Base-by-base conservation (phyloP, 2,888 invertebrate genomes). In the Microplitis deprimator region DNA sequence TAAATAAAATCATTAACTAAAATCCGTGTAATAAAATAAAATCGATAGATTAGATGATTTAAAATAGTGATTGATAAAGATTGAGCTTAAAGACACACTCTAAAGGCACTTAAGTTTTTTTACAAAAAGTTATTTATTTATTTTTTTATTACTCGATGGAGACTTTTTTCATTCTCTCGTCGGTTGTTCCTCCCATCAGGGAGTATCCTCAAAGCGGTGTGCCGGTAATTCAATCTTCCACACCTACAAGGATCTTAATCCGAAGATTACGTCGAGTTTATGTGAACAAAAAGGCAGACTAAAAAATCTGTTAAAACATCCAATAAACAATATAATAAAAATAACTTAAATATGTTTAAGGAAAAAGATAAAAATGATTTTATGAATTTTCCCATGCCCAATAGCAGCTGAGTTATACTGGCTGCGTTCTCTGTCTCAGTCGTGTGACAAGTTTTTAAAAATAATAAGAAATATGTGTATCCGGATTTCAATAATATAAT, bases 201-300 rank as follows among this genome's bases (percentile, higher is more conserved):
- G 73, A 67, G 70, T 70, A 70, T 70, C 60, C 64, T 68, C 71
- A 75, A 67, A 68, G 76, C 78, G 77, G 76, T 72, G 64, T 77
- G 79, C 77, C 80, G 82, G 84, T 84, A 85, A 85, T 85, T 85
- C 81, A 83, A 84, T 85, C 84, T 85, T 83, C 81, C 81, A 82
- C 84, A 84, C 83, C 82, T 84, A 82, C 81, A 83, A 83, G 81
- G 82, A 83, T 84, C 84, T 86, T 85, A 85, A 86, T 85, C 85
- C 83, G 64, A 77, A 83, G 83, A 85, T 85, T 86, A 84, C 83
- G 81, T 82, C 79, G 82, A 79, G 82, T 81, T 83, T 81, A 83
- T 83, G 83, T 81, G 80, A 79, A 76, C 82, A 84, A 83, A 73
- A 76, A 67, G 67, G 13, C 50, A 13, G 0, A 5, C 8, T 50